phyloP scores from a whole-genome alignment of 2,113 vertebrate species.

The Riparia riparia region DNA sequence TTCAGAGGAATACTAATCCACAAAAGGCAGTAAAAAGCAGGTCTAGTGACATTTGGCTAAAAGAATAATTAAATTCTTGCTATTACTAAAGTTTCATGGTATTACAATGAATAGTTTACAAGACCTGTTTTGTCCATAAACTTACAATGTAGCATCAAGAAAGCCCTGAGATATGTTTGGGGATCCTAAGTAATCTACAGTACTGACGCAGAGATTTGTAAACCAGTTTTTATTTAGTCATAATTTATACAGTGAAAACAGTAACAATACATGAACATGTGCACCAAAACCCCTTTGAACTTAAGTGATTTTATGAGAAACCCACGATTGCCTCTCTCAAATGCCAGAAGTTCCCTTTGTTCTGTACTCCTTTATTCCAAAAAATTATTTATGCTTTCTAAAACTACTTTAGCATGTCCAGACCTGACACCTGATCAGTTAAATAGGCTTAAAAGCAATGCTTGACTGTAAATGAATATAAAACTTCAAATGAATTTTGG shows the following conservation, averaged over 20 bases:
- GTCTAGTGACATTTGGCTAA: not conserved
- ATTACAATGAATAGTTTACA: not conserved
- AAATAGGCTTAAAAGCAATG: not conserved
- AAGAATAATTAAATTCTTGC: not conserved
- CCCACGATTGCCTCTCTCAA: not conserved
- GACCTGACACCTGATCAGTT: not conserved
- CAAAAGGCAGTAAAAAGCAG: not conserved
- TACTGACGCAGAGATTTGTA: not conserved
- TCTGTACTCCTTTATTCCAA: not conserved
- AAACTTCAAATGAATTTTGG: not conserved
- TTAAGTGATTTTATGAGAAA: not conserved
- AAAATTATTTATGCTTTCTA: not conserved
- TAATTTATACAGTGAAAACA: not conserved
- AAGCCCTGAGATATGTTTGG: not conserved
- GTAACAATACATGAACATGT: not conserved
- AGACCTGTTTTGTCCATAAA: not conserved
- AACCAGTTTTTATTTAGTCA: not conserved
- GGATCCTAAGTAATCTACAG: not conserved
- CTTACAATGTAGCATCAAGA: not conserved
- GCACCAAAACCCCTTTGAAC: not conserved
- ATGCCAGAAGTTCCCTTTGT: not conserved
- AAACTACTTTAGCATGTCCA: not conserved
- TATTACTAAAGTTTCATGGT: not conserved
- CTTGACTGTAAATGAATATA: not conserved
- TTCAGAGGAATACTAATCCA: not conserved